Evolutionary conservation across 2,888 invertebrate species (phyloP), one percentile per base, ranked within the genome.

Genomic region (Trachelus iudaicus): DNA sequence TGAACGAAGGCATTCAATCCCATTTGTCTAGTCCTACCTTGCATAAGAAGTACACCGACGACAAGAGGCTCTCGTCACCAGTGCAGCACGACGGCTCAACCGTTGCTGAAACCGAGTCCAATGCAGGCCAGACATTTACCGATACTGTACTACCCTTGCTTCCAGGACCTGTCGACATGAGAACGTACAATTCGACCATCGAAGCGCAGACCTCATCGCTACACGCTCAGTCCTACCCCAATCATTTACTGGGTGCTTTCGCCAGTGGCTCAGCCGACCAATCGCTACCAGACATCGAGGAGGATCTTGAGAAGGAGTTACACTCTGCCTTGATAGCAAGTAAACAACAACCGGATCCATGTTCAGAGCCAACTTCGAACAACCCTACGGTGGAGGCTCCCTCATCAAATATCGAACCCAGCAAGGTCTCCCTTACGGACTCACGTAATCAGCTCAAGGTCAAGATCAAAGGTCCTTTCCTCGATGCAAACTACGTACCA

Each of bases 101-200:
- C 13, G 81, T 83, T 12, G 81, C 83, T 1, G 89, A 88, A 15
- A 83, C 85, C 31, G 87, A 88, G 33, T 78, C 84, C 4, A 82
- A 83, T 79, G 87, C 89, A 0, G 84, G 86, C 74, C 92, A 92
- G 73, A 88, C 93, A 31, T 92, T 94, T 80, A 92, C 93, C 75
- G 93, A 94, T 73, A 93, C 94, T 76, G 95, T 96, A 11, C 93
- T 94, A 83, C 95, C 96, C 0, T 94, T 97, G 76, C 91, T 97
- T 81, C 97, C 97, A 0, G 97, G 97, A 1, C 97, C 97, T 0
- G 97, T 97, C 0, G 97, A 97, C 89, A 97, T 97, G 97, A 94
- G 97, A 77, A 97, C 97, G 0, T 97, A 97, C 89, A 96, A 95
- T 87, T 93, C 92, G 37, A 92, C 93, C 1, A 93, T 94, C 79